These are phyloP conservation scores for Bradynema listronoti DNA, from an alignment of 1,140 invertebrate species.

Conservation along the genomic window DNA sequence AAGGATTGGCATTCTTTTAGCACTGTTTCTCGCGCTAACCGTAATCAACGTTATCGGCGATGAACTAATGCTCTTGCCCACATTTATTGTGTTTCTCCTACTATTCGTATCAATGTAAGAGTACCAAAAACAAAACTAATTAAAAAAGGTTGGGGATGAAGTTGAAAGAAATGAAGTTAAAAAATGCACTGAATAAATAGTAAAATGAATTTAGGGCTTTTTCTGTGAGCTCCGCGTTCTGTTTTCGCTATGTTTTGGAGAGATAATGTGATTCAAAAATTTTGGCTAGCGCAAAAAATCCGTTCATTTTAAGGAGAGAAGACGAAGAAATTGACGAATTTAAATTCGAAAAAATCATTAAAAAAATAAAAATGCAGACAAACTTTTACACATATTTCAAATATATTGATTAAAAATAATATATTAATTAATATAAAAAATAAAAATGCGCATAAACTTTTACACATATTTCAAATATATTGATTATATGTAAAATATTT, in stretches of 20 bases:
- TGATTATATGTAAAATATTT: too few relatives aligned
- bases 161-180: constrained; percentile 6
- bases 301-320: constrained; percentile 34
- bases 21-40: constrained; percentile 19
- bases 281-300: constrained; percentile 32
- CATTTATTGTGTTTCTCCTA: constrained; percentile 14
- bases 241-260: constrained; percentile 26
- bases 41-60: constrained; percentile 16
- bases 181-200: background rate
- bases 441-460: too few relatives aligned
- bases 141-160: constrained; percentile 14
- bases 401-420: too few relatives aligned
- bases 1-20: constrained; percentile 14
- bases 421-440: too few relatives aligned
- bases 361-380: too few relatives aligned
- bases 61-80: constrained; percentile 8
- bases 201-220: constrained; percentile 13
- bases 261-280: constrained; percentile 32
- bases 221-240: constrained; percentile 29
- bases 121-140: constrained; percentile 9
- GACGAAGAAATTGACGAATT: constrained; percentile 9
- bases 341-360: too few relatives aligned
- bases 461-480: too few relatives aligned
- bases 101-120: constrained; percentile 14
- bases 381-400: too few relatives aligned